Evolutionary conservation across 2,797 vertebrate genomes (phyloP).

Genomic region (Smutsia gigantea): DNA sequence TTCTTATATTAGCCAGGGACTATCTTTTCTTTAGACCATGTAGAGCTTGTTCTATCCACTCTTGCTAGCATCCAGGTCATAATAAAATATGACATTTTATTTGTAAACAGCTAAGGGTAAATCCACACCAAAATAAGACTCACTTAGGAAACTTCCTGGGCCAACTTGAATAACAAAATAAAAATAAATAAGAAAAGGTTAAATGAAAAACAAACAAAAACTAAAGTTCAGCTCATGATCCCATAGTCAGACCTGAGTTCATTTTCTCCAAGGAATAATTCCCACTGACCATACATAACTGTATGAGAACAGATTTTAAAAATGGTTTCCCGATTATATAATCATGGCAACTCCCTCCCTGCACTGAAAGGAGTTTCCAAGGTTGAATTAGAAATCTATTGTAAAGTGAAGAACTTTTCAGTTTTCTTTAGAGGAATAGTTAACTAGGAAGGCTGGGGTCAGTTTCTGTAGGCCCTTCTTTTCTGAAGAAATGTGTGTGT

Average conservation of each 20-base stretch:
- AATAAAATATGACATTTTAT: not conserved
- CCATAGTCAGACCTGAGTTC: not conserved
- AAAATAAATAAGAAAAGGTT: not conserved
- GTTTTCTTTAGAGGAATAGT: constrained; percentile 24
- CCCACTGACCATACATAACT: not conserved
- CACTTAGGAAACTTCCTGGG: not conserved
- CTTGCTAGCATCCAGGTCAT: not conserved
- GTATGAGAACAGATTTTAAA: not conserved
- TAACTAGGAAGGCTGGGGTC: not conserved
- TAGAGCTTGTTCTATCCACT: not conserved
- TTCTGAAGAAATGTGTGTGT: not conserved
- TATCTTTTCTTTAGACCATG: not conserved
- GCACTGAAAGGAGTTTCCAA: not conserved
- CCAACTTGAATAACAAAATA: not conserved
- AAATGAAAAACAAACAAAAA: not conserved
- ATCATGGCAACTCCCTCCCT: not conserved
- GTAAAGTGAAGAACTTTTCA: not conserved
- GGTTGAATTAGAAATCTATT: not conserved
- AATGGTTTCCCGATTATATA: not conserved
- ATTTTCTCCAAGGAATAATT: constrained; percentile 45
- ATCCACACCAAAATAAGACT: not conserved
- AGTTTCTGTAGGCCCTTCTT: not conserved
- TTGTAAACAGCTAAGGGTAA: not conserved
- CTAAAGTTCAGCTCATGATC: not conserved
- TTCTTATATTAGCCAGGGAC: not conserved